Evolutionary conservation across 2,797 vertebrate species (phyloP).

Genomic region (Molossus alvarezi): DNA sequence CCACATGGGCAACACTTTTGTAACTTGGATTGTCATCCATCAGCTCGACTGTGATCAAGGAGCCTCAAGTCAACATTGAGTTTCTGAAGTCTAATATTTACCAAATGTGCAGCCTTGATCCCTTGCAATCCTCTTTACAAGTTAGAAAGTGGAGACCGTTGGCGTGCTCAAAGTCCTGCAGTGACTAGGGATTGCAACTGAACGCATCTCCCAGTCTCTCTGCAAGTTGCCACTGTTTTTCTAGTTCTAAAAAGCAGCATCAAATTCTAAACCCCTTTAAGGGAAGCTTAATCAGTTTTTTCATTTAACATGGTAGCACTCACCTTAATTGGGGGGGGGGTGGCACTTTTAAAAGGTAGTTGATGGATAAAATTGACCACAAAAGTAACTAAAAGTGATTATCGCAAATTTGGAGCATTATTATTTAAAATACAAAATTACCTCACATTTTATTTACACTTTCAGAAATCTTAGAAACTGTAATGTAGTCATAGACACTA

Average conservation of each 20-base stretch:
- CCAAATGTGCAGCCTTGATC: constrained; percentile 73
- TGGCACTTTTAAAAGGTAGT: not conserved
- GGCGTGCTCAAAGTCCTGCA: not conserved
- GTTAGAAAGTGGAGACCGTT: not conserved
- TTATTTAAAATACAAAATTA: constrained; percentile 16
- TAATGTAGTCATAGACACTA: not conserved
- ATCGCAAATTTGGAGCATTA: not conserved
- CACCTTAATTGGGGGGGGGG: not conserved
- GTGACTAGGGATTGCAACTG: not conserved
- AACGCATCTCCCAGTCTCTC: not conserved
- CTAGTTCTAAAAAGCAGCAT: not conserved
- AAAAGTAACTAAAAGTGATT: not conserved
- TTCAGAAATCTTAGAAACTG: constrained; percentile 7
- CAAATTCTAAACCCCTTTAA: not conserved
- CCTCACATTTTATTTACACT: not conserved
- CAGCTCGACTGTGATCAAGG: constrained; percentile 75
- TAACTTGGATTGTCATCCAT: constrained; percentile 57
- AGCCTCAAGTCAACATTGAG: not conserved
- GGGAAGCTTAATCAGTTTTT: not conserved
- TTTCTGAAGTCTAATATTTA: constrained; percentile 80
- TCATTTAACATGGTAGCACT: not conserved
- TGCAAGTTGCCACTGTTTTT: fast-evolving
- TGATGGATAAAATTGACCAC: constrained; percentile 43
- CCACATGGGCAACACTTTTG: constrained; percentile 77
- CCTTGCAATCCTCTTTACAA: not conserved